phyloP scores from a whole-genome alignment of 2,113 vertebrate genomes.

The Tympanuchus pallidicinctus region DNA sequence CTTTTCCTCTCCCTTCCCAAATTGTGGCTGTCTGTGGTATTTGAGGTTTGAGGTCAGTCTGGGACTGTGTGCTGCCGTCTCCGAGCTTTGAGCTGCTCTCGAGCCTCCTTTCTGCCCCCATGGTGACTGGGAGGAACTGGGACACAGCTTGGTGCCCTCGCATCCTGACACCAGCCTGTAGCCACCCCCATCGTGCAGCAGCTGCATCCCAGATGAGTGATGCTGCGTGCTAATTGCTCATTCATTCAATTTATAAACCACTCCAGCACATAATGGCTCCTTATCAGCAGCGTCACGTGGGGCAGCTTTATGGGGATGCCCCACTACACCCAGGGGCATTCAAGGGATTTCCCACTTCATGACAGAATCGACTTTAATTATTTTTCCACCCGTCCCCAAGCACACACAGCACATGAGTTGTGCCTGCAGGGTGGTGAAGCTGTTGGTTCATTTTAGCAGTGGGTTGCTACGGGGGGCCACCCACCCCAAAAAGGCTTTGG shows the following conservation, averaged over 20 bases:
- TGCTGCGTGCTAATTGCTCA: neutral
- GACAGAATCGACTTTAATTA: neutral
- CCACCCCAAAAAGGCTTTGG: neutral
- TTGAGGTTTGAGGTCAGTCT: neutral
- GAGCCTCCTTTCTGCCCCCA: neutral
- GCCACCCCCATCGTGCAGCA: neutral
- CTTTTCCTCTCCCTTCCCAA: neutral
- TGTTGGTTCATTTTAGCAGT: neutral
- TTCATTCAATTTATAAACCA: neutral
- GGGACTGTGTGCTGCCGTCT: neutral
- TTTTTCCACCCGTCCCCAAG: neutral
- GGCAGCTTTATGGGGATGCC: neutral
- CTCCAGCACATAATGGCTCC: neutral
- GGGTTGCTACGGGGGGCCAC: neutral
- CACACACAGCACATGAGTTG: neutral
- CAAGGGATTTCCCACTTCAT: neutral
- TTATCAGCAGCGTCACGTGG: neutral
- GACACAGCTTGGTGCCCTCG: rapidly evolving
- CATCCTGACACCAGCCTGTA: neutral
- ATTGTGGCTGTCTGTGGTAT: neutral
- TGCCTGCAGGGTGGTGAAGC: neutral
- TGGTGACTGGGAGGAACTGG: neutral
- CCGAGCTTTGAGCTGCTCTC: neutral
- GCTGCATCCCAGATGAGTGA: neutral
- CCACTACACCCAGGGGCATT: neutral